Conservation (phyloP, 2,888 invertebrate genomes). For the Pharmacophagus antenor region DNA sequence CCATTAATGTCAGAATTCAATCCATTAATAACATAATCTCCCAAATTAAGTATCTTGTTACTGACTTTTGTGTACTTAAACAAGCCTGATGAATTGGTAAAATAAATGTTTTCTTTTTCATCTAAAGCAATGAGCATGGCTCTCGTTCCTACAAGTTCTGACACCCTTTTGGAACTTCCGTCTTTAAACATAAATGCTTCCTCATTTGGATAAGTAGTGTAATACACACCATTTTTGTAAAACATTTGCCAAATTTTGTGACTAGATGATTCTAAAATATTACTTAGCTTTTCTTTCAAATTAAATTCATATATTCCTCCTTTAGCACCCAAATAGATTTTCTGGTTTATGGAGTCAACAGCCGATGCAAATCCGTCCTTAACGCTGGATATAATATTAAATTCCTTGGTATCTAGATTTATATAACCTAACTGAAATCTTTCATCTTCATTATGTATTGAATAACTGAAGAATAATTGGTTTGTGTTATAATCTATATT, state of each 20-base stretch:
- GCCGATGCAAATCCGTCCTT: slow-evolving; percentile 55
- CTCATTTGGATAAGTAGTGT: slow-evolving; percentile 47
- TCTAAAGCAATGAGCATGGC: slow-evolving; percentile 39
- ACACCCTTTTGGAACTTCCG: slow-evolving; percentile 32
- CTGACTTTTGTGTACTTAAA: slow-evolving; percentile 33
- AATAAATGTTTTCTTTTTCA: slow-evolving; percentile 38
- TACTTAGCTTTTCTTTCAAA: slow-evolving; percentile 45
- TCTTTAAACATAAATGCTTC: slow-evolving; percentile 34
- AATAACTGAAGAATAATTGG: slow-evolving; percentile 58
- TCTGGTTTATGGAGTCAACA: slow-evolving; percentile 46
- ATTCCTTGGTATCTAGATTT: slow-evolving; percentile 51
- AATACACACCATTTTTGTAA: slow-evolving; percentile 56
- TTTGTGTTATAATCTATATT: slow-evolving; percentile 59
- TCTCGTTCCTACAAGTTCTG: slow-evolving; percentile 35
- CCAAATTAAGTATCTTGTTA: slow-evolving; percentile 31
- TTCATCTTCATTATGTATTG: slow-evolving; percentile 32
- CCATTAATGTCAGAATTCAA: slow-evolving; percentile 40
- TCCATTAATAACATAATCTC: slow-evolving; percentile 39
- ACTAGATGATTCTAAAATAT: slow-evolving; percentile 39
- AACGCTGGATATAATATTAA: slow-evolving; percentile 46
- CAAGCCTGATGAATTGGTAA: slow-evolving; percentile 42
- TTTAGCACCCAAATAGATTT: slow-evolving; percentile 58
- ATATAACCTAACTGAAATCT: slow-evolving; percentile 50
- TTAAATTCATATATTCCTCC: slow-evolving; percentile 56
- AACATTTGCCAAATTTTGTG: slow-evolving; percentile 66